Percentiles rank a stretch among this genome's conserved stretches.
Evolutionary conservation across 2,797 vertebrate genomes (phyloP).

Genomic region (Perodicticus potto): DNA sequence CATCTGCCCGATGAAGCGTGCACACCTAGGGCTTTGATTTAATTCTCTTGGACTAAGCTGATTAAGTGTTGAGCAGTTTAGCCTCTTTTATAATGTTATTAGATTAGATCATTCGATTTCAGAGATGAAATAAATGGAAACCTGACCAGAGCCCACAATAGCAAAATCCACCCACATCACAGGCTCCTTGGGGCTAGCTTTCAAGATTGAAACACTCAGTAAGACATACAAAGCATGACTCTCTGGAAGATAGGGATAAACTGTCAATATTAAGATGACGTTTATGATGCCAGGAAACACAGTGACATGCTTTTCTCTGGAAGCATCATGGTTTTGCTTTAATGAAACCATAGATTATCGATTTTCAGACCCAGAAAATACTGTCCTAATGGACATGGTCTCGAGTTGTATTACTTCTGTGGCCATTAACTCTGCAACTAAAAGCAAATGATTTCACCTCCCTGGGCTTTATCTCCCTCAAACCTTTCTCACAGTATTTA

Average conservation of each 20-base stretch:
- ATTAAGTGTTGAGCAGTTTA: slow-evolving; percentile 86
- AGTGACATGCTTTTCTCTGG: slow-evolving; percentile 54
- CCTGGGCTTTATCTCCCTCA: slow-evolving; percentile 7
- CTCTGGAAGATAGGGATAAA: slow-evolving; percentile 1
- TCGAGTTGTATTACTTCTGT: background rate
- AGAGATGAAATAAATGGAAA: slow-evolving; percentile 85
- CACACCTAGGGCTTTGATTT: slow-evolving; percentile 85
- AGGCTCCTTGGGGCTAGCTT: slow-evolving; percentile 66
- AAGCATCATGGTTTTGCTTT: slow-evolving; percentile 56
- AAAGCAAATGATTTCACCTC: slow-evolving; percentile 72
- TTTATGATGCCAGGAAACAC: slow-evolving; percentile 61
- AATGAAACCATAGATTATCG: slow-evolving; percentile 70
- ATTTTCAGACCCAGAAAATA: slow-evolving; percentile 62
- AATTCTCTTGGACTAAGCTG: slow-evolving; percentile 87
- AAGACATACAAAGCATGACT: background rate
- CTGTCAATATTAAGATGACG: slow-evolving; percentile 52
- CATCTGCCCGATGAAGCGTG: slow-evolving; percentile 76
- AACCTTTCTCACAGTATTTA: slow-evolving; percentile 43
- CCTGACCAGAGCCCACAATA: slow-evolving; percentile 78
- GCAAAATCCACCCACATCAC: slow-evolving; percentile 54
- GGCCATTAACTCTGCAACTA: slow-evolving; percentile 65
- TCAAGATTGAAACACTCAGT: slow-evolving; percentile 10
- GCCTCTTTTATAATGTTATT: slow-evolving; percentile 86
- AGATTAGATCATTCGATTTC: slow-evolving; percentile 85
- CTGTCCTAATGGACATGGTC: slow-evolving; percentile 71